Conservation (phyloP, 2,888 invertebrate genomes). For the Cybosia mesomella region DNA sequence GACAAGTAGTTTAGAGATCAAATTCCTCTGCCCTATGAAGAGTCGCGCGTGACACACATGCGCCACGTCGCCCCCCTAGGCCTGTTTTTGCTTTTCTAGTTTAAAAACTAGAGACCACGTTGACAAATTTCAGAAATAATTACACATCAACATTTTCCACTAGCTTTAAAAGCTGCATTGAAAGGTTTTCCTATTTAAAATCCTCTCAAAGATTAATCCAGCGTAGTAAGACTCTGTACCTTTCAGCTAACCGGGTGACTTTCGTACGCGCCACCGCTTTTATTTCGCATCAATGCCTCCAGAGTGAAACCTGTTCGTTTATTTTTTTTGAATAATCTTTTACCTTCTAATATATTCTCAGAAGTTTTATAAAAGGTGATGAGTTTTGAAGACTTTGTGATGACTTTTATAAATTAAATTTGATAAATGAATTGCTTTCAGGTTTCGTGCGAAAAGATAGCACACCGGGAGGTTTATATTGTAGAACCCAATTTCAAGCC, state of each 20-base stretch:
- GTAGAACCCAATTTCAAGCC: background rate
- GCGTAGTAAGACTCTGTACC: conserved; percentile 49
- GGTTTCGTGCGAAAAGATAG: background rate
- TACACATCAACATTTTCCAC: conserved; percentile 22
- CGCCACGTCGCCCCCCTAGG: no score
- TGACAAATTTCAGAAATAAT: background rate
- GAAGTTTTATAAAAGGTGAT: conserved; percentile 16
- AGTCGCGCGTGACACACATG: no score
- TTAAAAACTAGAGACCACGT: background rate
- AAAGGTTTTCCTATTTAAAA: conserved; percentile 48
- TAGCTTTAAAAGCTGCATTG: conserved; percentile 38
- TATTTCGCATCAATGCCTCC: conserved; percentile 55
- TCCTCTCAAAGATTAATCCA: conserved; percentile 59
- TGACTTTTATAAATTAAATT: background rate
- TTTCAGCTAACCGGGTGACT: conserved; percentile 53
- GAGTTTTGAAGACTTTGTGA: conserved; percentile 10
- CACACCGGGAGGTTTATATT: background rate
- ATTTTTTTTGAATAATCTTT: conserved; percentile 46
- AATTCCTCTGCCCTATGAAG: no score
- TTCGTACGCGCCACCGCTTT: conserved; percentile 52
- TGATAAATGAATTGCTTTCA: background rate
- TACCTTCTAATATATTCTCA: conserved; percentile 15
- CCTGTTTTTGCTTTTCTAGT: background rate
- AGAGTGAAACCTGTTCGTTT: conserved; percentile 36
- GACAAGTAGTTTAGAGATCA: no score